Conservation (phyloP, 2,797 vertebrate species). For the Buphagus erythrorhynchus region DNA sequence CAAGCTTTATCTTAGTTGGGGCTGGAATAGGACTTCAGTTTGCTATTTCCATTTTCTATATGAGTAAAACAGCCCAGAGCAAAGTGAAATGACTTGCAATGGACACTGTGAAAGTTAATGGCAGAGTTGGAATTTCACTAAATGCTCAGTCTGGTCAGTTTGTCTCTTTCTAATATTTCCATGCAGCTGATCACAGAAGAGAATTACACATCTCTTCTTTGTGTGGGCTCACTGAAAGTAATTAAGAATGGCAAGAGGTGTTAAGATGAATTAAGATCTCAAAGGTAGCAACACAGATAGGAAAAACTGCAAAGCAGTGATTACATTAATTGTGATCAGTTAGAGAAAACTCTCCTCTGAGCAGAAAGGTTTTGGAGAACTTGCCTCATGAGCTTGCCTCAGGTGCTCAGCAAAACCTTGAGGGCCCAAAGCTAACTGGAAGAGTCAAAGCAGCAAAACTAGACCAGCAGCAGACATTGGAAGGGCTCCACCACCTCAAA, state of each 20-base stretch:
- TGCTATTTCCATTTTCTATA: neutral
- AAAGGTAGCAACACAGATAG: neutral
- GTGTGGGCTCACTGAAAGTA: neutral
- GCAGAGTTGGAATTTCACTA: neutral
- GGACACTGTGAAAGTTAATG: neutral
- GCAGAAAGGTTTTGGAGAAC: neutral
- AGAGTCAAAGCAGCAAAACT: neutral
- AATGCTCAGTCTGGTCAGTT: neutral
- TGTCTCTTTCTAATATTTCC: neutral
- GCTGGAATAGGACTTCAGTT: neutral
- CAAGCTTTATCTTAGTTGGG: neutral
- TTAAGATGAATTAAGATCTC: conserved; percentile 28
- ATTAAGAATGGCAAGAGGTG: conserved; percentile 6
- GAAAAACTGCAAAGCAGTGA: conserved; percentile 3
- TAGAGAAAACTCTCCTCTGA: neutral
- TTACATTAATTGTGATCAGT: neutral
- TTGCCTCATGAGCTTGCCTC: neutral
- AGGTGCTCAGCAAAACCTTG: neutral
- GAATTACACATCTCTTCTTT: neutral
- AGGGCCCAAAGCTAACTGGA: neutral
- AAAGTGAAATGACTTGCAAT: neutral
- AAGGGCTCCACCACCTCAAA: neutral
- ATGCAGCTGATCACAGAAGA: neutral
- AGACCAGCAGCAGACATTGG: neutral
- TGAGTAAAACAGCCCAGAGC: neutral